A percentile compares a stretch with the other conserved stretches of the same genome.
Evolutionary conservation across 2,888 invertebrate genomes (phyloP).

Genomic region (Yponomeuta cagnagella): DNA sequence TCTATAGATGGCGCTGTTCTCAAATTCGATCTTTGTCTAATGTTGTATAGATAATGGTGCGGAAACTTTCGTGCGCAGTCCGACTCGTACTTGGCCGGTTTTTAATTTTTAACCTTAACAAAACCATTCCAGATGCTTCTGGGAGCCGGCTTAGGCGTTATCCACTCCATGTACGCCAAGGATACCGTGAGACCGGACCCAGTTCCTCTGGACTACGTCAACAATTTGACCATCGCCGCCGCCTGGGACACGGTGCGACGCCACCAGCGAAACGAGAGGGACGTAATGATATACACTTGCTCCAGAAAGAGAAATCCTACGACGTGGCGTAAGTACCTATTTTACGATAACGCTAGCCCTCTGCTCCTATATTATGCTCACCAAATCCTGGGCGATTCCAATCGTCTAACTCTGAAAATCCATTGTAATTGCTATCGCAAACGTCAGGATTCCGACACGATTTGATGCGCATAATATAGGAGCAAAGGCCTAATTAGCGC

Average conservation of each 20-base stretch:
- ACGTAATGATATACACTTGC: constrained; percentile 17
- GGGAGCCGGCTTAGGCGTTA: constrained; percentile 18
- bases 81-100: too few species aligned
- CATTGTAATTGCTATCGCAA: too few species aligned
- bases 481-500: too few species aligned
- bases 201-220: constrained; percentile 17
- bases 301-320: constrained; percentile 16
- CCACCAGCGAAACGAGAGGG: constrained; percentile 12
- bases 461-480: too few species aligned
- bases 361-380: too few species aligned
- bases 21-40: too few species aligned
- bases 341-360: not conserved
- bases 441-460: too few species aligned
- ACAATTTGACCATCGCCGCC: constrained; percentile 17
- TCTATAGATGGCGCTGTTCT: too few species aligned
- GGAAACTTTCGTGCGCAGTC: too few species aligned
- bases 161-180: constrained; percentile 17
- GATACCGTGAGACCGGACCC: constrained; percentile 13
- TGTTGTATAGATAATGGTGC: too few species aligned
- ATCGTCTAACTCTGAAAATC: too few species aligned
- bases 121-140: constrained; percentile 12
- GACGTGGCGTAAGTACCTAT: not conserved
- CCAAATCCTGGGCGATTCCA: too few species aligned
- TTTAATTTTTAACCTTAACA: not conserved
- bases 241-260: constrained; percentile 18